Evolutionary conservation across 2,113 vertebrate genomes (phyloP).

Genomic region (Aegypius monachus): DNA sequence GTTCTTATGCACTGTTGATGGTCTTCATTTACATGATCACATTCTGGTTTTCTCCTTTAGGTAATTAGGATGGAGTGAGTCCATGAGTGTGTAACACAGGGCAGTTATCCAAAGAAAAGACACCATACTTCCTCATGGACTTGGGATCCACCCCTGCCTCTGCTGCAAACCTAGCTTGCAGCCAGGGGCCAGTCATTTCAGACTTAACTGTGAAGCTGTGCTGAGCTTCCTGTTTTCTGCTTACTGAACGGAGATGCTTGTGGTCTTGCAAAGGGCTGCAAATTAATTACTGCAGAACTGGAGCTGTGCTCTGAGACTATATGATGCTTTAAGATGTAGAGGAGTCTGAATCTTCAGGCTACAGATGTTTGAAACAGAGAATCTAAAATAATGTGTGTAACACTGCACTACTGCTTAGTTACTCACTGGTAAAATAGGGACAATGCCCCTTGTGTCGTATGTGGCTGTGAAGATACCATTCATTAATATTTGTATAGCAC

Average conservation of each 20-base stretch:
- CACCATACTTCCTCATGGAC: neutral
- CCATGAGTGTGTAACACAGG: neutral
- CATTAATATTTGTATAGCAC: neutral
- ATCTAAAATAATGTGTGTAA: neutral
- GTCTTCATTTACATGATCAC: neutral
- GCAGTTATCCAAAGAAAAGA: neutral
- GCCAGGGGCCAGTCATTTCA: neutral
- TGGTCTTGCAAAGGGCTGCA: neutral
- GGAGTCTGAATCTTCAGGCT: neutral
- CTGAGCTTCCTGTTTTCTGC: neutral
- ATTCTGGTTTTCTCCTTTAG: neutral
- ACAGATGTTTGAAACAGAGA: neutral
- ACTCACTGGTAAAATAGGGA: neutral
- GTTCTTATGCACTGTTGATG: neutral
- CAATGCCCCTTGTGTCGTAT: fast-evolving
- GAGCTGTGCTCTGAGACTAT: neutral
- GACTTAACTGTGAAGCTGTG: neutral
- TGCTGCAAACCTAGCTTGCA: neutral
- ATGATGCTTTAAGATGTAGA: neutral
- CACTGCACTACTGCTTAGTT: neutral
- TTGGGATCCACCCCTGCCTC: neutral
- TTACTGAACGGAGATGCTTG: neutral
- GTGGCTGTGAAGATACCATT: neutral
- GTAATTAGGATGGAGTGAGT: neutral
- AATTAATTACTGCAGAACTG: neutral